Evolutionary conservation across 2,113 vertebrate genomes (phyloP), one percentile per base, ranked within the genome.

Genomic region (Erinaceus europaeus): DNA sequence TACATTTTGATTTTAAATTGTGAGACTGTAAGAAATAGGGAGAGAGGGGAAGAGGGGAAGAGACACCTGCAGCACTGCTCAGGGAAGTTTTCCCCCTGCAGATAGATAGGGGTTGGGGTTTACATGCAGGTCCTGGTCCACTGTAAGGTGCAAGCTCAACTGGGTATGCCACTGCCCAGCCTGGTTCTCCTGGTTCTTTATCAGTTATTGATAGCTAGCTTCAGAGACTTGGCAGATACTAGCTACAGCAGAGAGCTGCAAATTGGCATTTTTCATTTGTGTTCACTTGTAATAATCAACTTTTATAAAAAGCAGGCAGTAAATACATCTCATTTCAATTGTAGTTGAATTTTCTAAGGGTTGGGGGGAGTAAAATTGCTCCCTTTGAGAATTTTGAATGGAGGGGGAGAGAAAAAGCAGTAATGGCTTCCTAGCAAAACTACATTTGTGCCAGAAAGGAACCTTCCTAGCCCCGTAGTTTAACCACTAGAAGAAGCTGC

Each of bases 281-380:
- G 42, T 57, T 85, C 75, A 78, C 34, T 77, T 81, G 85, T n/a
- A n/a, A 91, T 20, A 29, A 32, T 52, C 62, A 91, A 1, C 25
- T 72, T 81, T 71, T 72, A 72, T 52, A 78, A 20, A 34, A 8
- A 77, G 36, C 74, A 81, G 55, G 75, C n/a, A 25, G 76, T 34
- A 73, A 11, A 62, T 29, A 32, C 4, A 85, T 78, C n/a, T 34
- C 65, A 78, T 84, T 77, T 71, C 36, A 83, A 90, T 61, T 86
- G 64, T 46, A 72, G 48, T 69, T 69, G 57, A 36, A 82, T 79
- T 81, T 81, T 64, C 55, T 72, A n/a, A n/a, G n/a, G n/a, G n/a
- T n/a, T n/a, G n/a, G n/a, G n/a, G n/a, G 81, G 65, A 86, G 18
- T 29, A 57, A 1, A 74, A 40, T 11, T 38, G 68, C 67, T 80